Base-by-base conservation (phyloP, 2,797 vertebrate species). In the Nyctalus aviator region DNA sequence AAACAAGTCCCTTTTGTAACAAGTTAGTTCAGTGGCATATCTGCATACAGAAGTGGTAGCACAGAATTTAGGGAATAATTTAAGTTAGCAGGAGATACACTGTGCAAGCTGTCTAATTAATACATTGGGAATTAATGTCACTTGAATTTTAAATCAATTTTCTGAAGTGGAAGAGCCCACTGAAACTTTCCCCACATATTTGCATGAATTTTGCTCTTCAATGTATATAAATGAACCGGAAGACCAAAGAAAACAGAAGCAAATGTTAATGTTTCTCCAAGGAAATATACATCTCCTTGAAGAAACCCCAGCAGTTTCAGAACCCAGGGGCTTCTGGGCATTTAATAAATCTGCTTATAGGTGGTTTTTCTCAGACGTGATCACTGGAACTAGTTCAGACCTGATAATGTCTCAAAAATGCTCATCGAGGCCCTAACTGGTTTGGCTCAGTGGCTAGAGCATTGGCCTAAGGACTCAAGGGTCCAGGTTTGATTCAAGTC, bases 101-200 rank as follows among this genome's bases (percentile, higher is more conserved):
- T 59, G 86, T 91, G 21, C 57, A 97, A 94, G 92, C 97, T 97
- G 96, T 93, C 93, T 97, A 98, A 98, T 97, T 96, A 97, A 97
- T 96, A 95, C 92, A 95, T 78, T 94, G 94, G 91, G 84, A 98
- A 98, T 95, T 79, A 94, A 95, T 87, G 90, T 83, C 95, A 97
- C 44, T 94, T 84, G 21, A 48, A 68, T 97, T 98, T 97, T 95
- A 95, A 94, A 94, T 92, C 6, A 59, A 96, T 87, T 90, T 92
- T 95, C 97, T 96, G 57, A 88, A 93, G 69, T 79, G 3, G 35
- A 85, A 94, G 68, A 85, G 37, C 13, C 44, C 86, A 64, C 46
- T 84, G 68, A 91, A 90, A 75, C 12, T 11, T 76, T 83, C 85
- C 62, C 89, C 37, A 78, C 20, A 3, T 55, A 92, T 15, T 95